These are phyloP conservation scores for Esox niger DNA, from an alignment of 2,113 vertebrate genomes.

Conservation along the genomic window DNA sequence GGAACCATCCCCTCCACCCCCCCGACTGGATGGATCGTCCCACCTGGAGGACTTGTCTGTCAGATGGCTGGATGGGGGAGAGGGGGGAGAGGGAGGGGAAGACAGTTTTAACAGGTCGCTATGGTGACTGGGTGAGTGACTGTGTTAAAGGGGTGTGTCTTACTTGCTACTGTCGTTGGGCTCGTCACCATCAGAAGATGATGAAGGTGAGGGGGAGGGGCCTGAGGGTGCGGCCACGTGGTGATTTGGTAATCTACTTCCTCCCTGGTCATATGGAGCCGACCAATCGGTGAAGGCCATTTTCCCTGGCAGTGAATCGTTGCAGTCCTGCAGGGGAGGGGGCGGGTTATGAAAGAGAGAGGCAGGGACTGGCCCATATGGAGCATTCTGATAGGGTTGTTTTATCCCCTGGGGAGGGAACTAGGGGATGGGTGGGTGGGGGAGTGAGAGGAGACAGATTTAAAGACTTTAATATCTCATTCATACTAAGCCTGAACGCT, in stretches of 20 bases:
- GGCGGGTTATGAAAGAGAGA: slow-evolving; percentile 76
- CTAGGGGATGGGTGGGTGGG: slow-evolving; percentile 26
- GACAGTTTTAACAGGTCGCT: neutral
- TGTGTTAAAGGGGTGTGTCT: slow-evolving; percentile 44
- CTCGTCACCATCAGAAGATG: slow-evolving; percentile 86
- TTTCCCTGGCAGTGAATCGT: slow-evolving; percentile 74
- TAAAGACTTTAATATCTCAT: too few relatives aligned
- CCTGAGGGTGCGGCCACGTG: slow-evolving; percentile 75
- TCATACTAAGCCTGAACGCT: too few relatives aligned
- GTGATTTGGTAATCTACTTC: slow-evolving; percentile 78
- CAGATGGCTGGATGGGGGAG: slow-evolving; percentile 69
- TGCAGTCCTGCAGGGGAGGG: slow-evolving; percentile 77
- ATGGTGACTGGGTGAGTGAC: neutral
- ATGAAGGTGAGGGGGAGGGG: slow-evolving; percentile 82
- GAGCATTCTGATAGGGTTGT: slow-evolving; percentile 78
- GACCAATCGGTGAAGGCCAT: slow-evolving; percentile 83
- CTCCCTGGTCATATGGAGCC: slow-evolving; percentile 78
- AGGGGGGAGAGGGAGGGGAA: too few relatives aligned
- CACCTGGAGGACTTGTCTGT: slow-evolving; percentile 78
- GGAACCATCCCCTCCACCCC: slow-evolving; percentile 69
- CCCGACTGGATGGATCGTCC: slow-evolving; percentile 73
- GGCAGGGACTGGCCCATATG: slow-evolving; percentile 75
- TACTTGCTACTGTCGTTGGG: slow-evolving; percentile 84
- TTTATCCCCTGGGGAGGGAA: slow-evolving; percentile 77
- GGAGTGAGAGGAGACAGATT: neutral